Evolutionary conservation across 2,113 vertebrate genomes (phyloP), one percentile per base, ranked within the genome.

Genomic region (Dicentrarchus labrax): DNA sequence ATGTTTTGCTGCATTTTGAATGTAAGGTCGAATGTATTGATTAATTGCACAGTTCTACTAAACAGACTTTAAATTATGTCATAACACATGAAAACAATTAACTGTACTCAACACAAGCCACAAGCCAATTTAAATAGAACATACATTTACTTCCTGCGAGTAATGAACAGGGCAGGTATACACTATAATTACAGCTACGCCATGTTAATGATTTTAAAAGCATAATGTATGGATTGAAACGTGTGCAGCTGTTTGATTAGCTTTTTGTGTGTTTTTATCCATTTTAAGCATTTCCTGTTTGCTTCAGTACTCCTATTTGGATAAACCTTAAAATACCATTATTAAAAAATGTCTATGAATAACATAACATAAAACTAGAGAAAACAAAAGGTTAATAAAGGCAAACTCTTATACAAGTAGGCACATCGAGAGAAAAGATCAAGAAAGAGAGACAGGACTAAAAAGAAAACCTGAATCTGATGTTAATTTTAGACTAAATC

Each of bases 401-500:
- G 6, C 4, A 12, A 59, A 47, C 5, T 47, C 5, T 30, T 3
- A 30, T 30, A 30, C 30, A 30, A 30, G 30, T 30, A 8, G n/a
- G 45, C 45, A 10, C 1, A 47, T 10, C 13, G 45, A 72, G 8
- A 43, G 38, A 72, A 30, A 39, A 21, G 15, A 3, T 4, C 4
- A 47, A 3, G 11, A 36, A 7, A 36, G 6, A 22, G 15, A 21
- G 50, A 39, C 19, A 36, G 16, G 43, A 57, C 10, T 13, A 3
- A 4, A 39, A 74, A 10, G 43, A 24, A 39, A 67, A 48, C 15
- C n/a, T 22, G 8, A 56, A 61, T 38, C n/a, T 38, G 21, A 22
- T 45, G 79, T 15, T 54, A 56, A 81, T 38, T 21, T 76, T 43
- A 9, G 15, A 61, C 36, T 77, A 68, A 83, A 88, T 64, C 64